phyloP scores from a whole-genome alignment of 1,140 invertebrate species.

The Adoxophyes honmai region DNA sequence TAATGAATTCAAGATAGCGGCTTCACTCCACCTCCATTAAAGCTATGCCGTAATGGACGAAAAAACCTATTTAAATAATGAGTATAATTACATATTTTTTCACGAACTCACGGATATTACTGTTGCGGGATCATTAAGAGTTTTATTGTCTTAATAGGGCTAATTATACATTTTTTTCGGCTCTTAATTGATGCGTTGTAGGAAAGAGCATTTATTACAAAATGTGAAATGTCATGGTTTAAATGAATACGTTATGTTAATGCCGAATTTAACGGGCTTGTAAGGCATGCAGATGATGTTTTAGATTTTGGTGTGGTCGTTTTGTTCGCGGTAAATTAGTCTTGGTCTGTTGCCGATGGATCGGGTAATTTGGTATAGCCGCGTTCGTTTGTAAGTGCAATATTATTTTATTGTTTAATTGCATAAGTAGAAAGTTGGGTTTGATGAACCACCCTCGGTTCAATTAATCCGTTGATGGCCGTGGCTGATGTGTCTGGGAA shows the following conservation, averaged over 20 bases:
- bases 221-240: conserved; percentile 76
- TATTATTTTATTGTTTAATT: conserved; percentile 65
- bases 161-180: conserved; percentile 77
- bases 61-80: conserved; percentile 76
- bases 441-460: conserved; percentile 25
- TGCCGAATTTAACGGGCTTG: conserved; percentile 61
- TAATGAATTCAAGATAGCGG: conserved; percentile 70
- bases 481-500: conserved; percentile 24
- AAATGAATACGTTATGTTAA: conserved; percentile 74
- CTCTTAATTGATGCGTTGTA: conserved; percentile 70
- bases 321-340: conserved; percentile 74
- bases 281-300: conserved; percentile 59
- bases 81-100: conserved; percentile 76
- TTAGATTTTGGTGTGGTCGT: conserved; percentile 54
- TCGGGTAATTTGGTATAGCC: conserved; percentile 56
- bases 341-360: conserved; percentile 60
- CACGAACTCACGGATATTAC: conserved; percentile 69
- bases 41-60: conserved; percentile 59
- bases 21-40: conserved; percentile 60
- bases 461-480: conserved; percentile 26
- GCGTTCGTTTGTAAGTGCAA: conserved; percentile 37
- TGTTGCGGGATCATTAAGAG: conserved; percentile 74
- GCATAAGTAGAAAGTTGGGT: conserved; percentile 50
- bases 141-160: conserved; percentile 76
- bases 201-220: conserved; percentile 72